These are phyloP conservation scores for Columba livia DNA, from an alignment of 2,113 vertebrate species.

Conservation along the genomic window DNA sequence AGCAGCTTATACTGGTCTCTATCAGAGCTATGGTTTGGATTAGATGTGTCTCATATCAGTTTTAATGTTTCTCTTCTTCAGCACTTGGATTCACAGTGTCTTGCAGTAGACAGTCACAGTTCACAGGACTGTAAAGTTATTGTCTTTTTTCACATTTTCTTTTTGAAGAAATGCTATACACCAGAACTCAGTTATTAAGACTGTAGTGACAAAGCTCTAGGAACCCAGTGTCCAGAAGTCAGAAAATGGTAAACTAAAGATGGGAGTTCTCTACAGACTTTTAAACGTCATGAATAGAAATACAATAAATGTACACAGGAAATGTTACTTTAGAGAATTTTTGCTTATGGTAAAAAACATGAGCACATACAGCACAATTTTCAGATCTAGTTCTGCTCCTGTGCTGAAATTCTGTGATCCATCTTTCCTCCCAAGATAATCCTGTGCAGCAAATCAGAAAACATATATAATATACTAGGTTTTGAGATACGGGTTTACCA, in stretches of 20 bases:
- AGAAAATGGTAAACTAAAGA: not conserved
- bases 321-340: not conserved
- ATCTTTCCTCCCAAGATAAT: not conserved
- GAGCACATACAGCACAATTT: not conserved
- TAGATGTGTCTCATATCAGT: not conserved
- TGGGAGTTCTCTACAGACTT: not conserved
- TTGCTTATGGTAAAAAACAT: not conserved
- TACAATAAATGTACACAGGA: not conserved
- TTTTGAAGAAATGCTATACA: not conserved
- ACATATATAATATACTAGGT: not conserved
- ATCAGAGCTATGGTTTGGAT: not conserved
- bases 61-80: not conserved
- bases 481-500: not conserved
- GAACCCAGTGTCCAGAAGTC: not conserved
- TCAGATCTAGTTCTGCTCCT: not conserved
- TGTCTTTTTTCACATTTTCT: not conserved
- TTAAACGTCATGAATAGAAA: not conserved
- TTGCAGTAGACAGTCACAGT: not conserved
- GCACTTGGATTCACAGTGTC: not conserved
- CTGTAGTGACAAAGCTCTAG: not conserved
- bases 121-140: not conserved
- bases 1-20: not conserved
- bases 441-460: not conserved
- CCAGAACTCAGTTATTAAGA: not conserved
- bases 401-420: not conserved